These are phyloP conservation scores for Drosophila arawakana DNA, from an alignment of 1,140 invertebrate genomes.

Conservation along the genomic window DNA sequence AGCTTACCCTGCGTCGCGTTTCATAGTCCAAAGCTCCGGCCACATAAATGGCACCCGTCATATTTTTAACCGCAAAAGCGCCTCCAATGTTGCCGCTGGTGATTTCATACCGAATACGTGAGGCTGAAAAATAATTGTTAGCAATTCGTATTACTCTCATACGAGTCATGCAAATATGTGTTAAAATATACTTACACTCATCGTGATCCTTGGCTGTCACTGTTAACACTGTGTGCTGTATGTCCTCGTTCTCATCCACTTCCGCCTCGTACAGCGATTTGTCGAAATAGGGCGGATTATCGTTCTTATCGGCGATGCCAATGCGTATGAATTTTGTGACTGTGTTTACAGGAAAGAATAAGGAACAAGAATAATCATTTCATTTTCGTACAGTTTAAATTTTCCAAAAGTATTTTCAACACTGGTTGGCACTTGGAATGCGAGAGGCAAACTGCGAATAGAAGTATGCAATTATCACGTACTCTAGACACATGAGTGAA, in stretches of 20 bases:
- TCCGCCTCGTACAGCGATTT: conserved; percentile 97
- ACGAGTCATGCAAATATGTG: conserved; percentile 30
- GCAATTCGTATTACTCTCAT: conserved; percentile 45
- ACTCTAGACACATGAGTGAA: conserved; percentile 43
- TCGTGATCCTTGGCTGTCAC: conserved; percentile 99
- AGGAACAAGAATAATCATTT: conserved; percentile 30
- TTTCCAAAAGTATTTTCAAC: neutral
- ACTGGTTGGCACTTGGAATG: conserved; percentile 20
- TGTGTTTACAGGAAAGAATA: conserved; percentile 85
- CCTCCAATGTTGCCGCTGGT: conserved; percentile 99
- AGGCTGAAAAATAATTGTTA: conserved; percentile 87
- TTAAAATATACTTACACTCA: conserved; percentile 93
- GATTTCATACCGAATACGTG: conserved; percentile 99
- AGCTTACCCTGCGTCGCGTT: conserved; percentile 93
- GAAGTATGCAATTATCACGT: conserved; percentile 70
- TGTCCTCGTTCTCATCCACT: conserved; percentile 99
- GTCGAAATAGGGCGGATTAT: conserved; percentile 98
- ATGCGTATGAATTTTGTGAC: conserved; percentile 96
- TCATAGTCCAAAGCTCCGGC: conserved; percentile 97
- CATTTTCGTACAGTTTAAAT: conserved; percentile 44
- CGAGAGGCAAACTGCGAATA: neutral
- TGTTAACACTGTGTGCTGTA: conserved; percentile 97
- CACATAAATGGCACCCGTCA: conserved; percentile 98
- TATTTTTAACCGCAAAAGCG: conserved; percentile 98
- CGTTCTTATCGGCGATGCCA: conserved; percentile 97